A percentile compares a stretch with the other conserved stretches of the same genome.
Evolutionary conservation across 2,888 invertebrate genomes (phyloP).

Genomic region (Lasius fuliginosus): DNA sequence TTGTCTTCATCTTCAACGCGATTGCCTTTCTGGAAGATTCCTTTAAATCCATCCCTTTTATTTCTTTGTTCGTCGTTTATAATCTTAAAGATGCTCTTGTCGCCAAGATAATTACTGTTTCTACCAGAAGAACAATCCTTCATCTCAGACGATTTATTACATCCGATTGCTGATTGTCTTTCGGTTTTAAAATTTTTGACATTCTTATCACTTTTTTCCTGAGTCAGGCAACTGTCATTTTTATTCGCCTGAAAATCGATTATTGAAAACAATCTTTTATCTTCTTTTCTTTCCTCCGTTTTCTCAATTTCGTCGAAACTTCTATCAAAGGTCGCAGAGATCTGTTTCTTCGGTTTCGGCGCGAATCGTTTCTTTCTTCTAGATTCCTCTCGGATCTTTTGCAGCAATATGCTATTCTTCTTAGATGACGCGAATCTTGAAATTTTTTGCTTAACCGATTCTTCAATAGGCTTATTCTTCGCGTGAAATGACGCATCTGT

Average conservation of each 20-base stretch:
- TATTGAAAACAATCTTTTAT: background rate
- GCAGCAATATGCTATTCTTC: slow-evolving; percentile 61
- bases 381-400: slow-evolving; percentile 68
- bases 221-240: background rate
- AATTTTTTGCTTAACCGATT: slow-evolving; percentile 27
- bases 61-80: background rate
- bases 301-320: background rate
- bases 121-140: background rate
- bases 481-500: background rate
- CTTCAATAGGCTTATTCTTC: background rate
- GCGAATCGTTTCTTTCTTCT: slow-evolving; percentile 69
- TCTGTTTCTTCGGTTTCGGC: slow-evolving; percentile 59
- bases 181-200: background rate
- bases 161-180: background rate
- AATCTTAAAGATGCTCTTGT: background rate
- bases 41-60: slow-evolving; percentile 11
- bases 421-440: slow-evolving; percentile 47
- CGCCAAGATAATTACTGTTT: background rate
- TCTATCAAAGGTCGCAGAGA: slow-evolving; percentile 1
- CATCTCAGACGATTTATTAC: background rate
- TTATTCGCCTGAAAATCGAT: background rate
- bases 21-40: background rate
- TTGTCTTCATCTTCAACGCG: background rate
- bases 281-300: background rate
- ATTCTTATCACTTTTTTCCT: slow-evolving; percentile 10